A percentile compares a stretch with the other conserved stretches of the same genome.
Conservation (phyloP, 2,797 vertebrate genomes). For the Epinephelus coioides region DNA sequence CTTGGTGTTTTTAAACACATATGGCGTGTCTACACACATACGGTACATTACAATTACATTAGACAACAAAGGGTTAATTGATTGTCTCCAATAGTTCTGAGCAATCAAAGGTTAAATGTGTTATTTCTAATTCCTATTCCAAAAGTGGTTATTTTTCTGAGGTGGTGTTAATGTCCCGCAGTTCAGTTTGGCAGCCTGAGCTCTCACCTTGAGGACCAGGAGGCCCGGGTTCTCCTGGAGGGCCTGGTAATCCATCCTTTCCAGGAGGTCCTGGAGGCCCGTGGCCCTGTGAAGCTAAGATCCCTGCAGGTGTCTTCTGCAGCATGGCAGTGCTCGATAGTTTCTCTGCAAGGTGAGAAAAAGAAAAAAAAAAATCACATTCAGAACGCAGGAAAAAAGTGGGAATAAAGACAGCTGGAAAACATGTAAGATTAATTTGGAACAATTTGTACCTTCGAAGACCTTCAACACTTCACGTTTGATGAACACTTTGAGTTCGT, state of each 20-base stretch:
- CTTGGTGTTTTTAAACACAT: constrained; percentile 14
- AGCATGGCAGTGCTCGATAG: constrained; percentile 85
- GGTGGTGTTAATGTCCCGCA: constrained; percentile 25
- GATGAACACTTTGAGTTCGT: constrained; percentile 95
- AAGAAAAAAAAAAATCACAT: neutral
- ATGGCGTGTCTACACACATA: neutral
- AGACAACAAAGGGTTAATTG: constrained; percentile 48
- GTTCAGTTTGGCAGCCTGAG: constrained; percentile 47
- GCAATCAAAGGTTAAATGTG: constrained; percentile 32
- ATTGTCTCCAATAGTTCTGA: constrained; percentile 20
- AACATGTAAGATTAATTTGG: neutral
- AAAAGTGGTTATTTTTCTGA: constrained; percentile 43
- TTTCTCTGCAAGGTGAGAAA: constrained; percentile 85
- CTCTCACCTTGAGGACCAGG: constrained; percentile 93
- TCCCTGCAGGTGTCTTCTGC: constrained; percentile 92
- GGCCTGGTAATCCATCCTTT: constrained; percentile 91
- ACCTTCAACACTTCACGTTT: constrained; percentile 92
- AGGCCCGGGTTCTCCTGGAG: constrained; percentile 86
- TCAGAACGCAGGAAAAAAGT: neutral
- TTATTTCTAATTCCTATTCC: constrained; percentile 46
- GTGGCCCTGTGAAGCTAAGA: constrained; percentile 90
- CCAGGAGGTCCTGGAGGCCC: constrained; percentile 93
- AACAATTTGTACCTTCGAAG: constrained; percentile 92
- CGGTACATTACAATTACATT: constrained; percentile 5
- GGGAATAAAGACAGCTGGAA: neutral